Base-by-base conservation (phyloP, 1,140 invertebrate species). In the Hesperophylax magnus region DNA sequence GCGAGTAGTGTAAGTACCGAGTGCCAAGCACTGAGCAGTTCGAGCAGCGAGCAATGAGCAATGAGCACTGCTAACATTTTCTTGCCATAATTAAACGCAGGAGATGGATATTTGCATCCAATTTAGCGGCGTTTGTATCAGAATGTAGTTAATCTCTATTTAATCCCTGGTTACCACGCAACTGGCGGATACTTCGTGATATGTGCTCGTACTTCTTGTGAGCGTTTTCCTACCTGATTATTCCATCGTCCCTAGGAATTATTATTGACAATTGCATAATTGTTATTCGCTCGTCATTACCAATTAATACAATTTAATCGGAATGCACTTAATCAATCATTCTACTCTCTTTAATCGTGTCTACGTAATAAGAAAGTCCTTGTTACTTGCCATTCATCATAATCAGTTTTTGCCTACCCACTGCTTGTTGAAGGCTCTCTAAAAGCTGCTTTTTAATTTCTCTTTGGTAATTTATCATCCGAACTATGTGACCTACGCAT, bases 61-160 rank as follows among this genome's bases (percentile, higher is more conserved):
- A 47, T 58, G n/a, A 58, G 11, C 1, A 18, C n/a, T 18, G 56
- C 20, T 27, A 67, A 14, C 63, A 39, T 31, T 67, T 27, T n/a
- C 27, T n/a, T 53, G 11, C 67, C 67, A 71, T 71, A 71, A 71
- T 71, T 71, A 71, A 71, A 71, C 67, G n/a, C 22, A 24, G 39
- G 17, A 31, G 22, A 17, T n/a, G 24, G 34, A 52, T 71, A 71
- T 71, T 71, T 71, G 67, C 67, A 71, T 71, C 67, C 67, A 71
- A 71, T 71, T 71, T 71, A 71, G 67, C 67, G 67, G 34, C 67
- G 67, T 71, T 52, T 71, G 67, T 47, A 71, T 47, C 67, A n/a
- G 39, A 71, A 53, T 20, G 67, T 71, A 71, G 67, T 71, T 71
- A 71, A 71, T 71, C 67, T 71, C 22, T 71, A 47, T 71, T 71